These are phyloP conservation scores for Cantharis lateralis DNA, from an alignment of 2,888 invertebrate genomes.

Conservation along the genomic window DNA sequence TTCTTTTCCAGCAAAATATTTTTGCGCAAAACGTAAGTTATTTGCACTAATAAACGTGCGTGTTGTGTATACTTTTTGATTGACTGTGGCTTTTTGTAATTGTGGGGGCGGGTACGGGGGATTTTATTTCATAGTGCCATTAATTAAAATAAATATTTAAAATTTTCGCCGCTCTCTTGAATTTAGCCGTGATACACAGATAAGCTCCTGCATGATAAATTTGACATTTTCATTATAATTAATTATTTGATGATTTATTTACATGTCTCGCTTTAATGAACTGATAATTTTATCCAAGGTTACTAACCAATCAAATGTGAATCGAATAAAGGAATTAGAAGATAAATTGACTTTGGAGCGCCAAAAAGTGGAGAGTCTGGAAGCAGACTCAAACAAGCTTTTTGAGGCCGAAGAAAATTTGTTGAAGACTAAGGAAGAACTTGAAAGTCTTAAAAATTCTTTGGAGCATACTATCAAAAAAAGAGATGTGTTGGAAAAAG, in stretches of 20 bases:
- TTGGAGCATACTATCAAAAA: neutral
- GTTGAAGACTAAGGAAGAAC: conserved; percentile 38
- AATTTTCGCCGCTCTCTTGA: neutral
- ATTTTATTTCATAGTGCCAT: too few relatives aligned
- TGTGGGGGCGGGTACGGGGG: neutral
- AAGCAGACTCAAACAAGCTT: conserved; percentile 55
- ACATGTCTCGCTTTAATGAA: neutral
- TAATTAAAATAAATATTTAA: neutral
- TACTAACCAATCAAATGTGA: conserved; percentile 55
- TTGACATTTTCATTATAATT: neutral
- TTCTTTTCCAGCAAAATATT: conserved; percentile 54
- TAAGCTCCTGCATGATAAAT: neutral
- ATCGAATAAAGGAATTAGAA: conserved; percentile 59
- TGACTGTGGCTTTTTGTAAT: neutral
- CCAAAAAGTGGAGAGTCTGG: conserved; percentile 55
- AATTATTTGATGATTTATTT: neutral
- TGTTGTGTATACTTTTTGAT: neutral
- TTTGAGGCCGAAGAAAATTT: conserved; percentile 39
- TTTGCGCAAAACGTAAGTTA: conserved; percentile 59
- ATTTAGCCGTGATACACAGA: neutral
- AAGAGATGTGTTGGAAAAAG: neutral
- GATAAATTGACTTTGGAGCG: conserved; percentile 55
- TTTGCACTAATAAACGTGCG: neutral
- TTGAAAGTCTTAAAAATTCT: conserved; percentile 6
- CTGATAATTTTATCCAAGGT: conserved; percentile 48